Base-by-base conservation (phyloP, 2,888 invertebrate genomes). In the Liposcelis brunnea region DNA sequence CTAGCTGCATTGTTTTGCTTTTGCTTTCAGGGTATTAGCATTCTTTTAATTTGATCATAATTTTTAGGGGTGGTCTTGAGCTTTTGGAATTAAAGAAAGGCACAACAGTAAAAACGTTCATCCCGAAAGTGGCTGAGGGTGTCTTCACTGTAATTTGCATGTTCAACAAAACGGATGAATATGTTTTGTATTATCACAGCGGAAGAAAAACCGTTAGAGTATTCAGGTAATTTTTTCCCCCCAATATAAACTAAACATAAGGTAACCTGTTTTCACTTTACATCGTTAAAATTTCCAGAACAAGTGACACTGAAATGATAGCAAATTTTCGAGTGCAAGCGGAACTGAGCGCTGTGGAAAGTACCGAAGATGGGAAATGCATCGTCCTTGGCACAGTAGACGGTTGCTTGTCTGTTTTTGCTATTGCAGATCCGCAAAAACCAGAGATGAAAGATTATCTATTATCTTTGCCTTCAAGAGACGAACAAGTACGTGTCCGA, bases 171-270 rank as follows among this genome's bases (percentile, higher is more conserved):
- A 89, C 82, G 2, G 91, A 95, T 55, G 81, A 89, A 56, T 94
- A 97, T 56, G 95, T 95, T 2, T 74, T 95, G 43, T 97, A 97
- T 59, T 97, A 97, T 58, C 95, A 97, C 60, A 87, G 91, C 52
- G 95, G 95, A 0, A 76, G 85, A 55, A 89, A 93, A 63, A 95
- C 95, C 0, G 71, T 97, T 45, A 71, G 95, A 48, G 83, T 95
- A 1, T 95, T 95, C 61, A 77, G 87, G 77, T 80, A 61, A 55
- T 55, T 48, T 42, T 21, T 6, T 2, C 44, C 2, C 36, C 10
- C 10, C n/a, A 2, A n/a, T n/a, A 21, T 2, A 16, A n/a, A 11
- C n/a, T n/a, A n/a, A n/a, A n/a, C n/a, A n/a, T n/a, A n/a, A n/a
- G n/a, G n/a, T n/a, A n/a, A n/a, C n/a, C n/a, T n/a, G n/a, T n/a